Percentiles rank a stretch among this genome's conserved stretches.
phyloP scores from a whole-genome alignment of 2,888 invertebrate species.

The Tetheella fluctuosa region DNA sequence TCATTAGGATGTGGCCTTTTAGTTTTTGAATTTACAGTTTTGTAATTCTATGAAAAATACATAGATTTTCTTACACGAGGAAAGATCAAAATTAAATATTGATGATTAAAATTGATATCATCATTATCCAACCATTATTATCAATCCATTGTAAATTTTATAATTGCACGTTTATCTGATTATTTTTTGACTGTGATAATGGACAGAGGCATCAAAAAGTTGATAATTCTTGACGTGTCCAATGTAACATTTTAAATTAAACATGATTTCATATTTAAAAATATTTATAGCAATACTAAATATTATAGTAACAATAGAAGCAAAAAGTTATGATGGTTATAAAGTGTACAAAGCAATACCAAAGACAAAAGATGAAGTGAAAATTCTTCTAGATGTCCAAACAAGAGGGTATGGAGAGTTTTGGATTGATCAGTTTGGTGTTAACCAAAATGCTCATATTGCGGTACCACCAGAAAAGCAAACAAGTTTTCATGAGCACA shows the following conservation, averaged over 20 bases:
- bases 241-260: neutral
- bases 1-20: too few relatives aligned
- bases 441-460: slow-evolving; percentile 62
- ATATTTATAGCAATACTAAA: slow-evolving; percentile 32
- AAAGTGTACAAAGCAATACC: slow-evolving; percentile 84
- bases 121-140: neutral
- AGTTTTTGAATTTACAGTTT: neutral
- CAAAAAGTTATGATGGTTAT: slow-evolving; percentile 80
- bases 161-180: neutral
- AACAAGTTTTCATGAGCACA: slow-evolving; percentile 38
- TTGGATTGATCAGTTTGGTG: slow-evolving; percentile 59
- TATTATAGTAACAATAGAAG: slow-evolving; percentile 30
- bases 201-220: neutral
- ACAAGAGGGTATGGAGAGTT: slow-evolving; percentile 60
- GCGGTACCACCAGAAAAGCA: slow-evolving; percentile 59
- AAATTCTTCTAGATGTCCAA: slow-evolving; percentile 72
- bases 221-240: neutral
- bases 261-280: slow-evolving; percentile 23
- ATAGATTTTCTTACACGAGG: neutral
- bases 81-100: neutral
- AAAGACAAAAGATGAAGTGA: slow-evolving; percentile 70
- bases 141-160: neutral
- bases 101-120: neutral
- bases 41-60: neutral
- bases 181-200: neutral